phyloP scores from a whole-genome alignment of 2,888 invertebrate species.

The Sinotaia quadrata region DNA sequence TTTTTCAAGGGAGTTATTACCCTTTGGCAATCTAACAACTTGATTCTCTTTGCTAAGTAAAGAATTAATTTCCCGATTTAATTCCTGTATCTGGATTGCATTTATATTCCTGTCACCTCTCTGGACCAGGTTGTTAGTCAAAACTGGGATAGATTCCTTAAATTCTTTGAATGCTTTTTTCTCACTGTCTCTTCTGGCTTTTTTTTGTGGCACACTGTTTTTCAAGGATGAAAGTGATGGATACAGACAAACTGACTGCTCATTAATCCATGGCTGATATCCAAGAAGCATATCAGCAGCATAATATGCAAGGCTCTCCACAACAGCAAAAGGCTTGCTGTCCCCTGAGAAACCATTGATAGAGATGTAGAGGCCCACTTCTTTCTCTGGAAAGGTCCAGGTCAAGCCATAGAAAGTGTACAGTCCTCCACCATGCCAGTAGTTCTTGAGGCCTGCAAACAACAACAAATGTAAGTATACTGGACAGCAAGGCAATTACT shows the following conservation, averaged over 20 bases:
- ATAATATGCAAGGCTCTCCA: slow-evolving; percentile 26
- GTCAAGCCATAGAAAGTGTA: slow-evolving; percentile 21
- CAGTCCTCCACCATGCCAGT: slow-evolving; percentile 30
- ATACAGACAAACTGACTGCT: slow-evolving; percentile 4
- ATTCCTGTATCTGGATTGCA: too few relatives aligned
- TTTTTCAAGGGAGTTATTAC: too few relatives aligned
- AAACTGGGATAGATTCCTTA: not conserved
- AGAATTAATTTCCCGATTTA: not conserved
- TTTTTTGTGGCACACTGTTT: not conserved
- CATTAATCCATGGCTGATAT: slow-evolving; percentile 14
- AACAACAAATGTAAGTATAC: too few relatives aligned
- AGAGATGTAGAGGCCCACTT: slow-evolving; percentile 26
- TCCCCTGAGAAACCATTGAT: slow-evolving; percentile 31
- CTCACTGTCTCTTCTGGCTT: not conserved
- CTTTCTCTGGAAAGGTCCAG: slow-evolving; percentile 31
- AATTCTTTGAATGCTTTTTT: not conserved
- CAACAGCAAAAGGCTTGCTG: slow-evolving; percentile 12
- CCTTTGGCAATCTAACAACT: too few relatives aligned
- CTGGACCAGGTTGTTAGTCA: too few relatives aligned
- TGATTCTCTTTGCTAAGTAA: too few relatives aligned
- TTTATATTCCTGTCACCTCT: not conserved
- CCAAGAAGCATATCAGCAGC: slow-evolving; percentile 17
- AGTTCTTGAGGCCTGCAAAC: slow-evolving; percentile 18
- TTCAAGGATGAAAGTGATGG: not conserved
- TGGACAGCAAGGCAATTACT: too few relatives aligned